Percentiles rank a stretch among this genome's conserved stretches.
Evolutionary conservation across 2,888 invertebrate genomes (phyloP).

Genomic region (Imbricaverruca yamaguchii): DNA sequence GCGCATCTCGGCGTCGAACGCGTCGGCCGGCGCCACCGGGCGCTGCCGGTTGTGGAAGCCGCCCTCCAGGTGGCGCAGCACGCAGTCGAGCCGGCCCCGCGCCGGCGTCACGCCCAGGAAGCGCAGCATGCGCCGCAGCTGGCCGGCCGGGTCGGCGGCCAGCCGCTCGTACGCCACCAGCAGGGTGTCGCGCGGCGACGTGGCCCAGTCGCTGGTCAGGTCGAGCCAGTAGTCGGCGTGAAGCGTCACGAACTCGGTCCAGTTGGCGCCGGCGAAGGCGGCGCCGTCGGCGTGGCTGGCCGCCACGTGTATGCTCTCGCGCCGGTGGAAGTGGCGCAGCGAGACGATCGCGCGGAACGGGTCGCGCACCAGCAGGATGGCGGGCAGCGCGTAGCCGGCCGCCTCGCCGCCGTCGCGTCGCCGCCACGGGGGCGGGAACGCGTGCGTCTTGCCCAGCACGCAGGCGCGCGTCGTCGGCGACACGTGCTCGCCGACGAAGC

Average conservation of each 20-base stretch:
- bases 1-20: not conserved
- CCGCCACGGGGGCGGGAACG: not conserved
- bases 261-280: not conserved
- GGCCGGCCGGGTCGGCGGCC: not conserved
- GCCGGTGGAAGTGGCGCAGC: not conserved
- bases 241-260: not conserved
- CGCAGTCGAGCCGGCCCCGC: not conserved
- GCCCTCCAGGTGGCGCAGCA: not conserved
- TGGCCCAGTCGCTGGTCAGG: not conserved
- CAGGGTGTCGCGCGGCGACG: not conserved
- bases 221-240: not conserved
- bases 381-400: not conserved
- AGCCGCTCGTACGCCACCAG: slow-evolving; percentile 1
- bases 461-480: not conserved
- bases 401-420: not conserved
- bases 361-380: slow-evolving; percentile 7
- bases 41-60: not conserved
- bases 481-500: not conserved
- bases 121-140: not conserved
- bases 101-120: not conserved
- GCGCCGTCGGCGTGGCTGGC: not conserved
- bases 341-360: slow-evolving; percentile 1
- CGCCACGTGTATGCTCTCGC: no score
- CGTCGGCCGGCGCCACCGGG: not conserved
- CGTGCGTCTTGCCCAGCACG: not conserved